Conservation (phyloP, 1,140 invertebrate species). For the Antheraea mylitta region DNA sequence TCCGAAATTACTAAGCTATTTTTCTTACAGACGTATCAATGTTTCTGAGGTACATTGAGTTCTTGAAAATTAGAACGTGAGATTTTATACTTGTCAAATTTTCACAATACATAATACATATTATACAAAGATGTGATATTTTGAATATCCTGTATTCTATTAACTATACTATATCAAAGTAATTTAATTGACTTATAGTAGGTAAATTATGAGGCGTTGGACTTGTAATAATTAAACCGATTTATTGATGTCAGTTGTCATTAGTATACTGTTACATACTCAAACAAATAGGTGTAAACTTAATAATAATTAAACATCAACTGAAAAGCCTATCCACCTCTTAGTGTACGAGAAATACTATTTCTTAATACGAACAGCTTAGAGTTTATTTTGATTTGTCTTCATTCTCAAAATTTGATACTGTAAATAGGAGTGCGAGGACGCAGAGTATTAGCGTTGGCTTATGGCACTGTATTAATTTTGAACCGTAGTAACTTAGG, state of each 20-base stretch:
- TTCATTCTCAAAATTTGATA: slow-evolving; percentile 61
- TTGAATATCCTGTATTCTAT: no score
- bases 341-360: background rate
- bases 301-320: slow-evolving; percentile 64
- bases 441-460: slow-evolving; percentile 68
- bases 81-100: no score
- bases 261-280: slow-evolving; percentile 70
- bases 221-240: slow-evolving; percentile 33
- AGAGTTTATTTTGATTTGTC: slow-evolving; percentile 32
- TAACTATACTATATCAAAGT: no score
- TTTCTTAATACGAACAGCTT: slow-evolving; percentile 24
- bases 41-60: no score
- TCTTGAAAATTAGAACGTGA: no score
- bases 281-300: slow-evolving; percentile 74
- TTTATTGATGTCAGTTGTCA: slow-evolving; percentile 67
- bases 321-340: slow-evolving; percentile 37
- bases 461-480: slow-evolving; percentile 78
- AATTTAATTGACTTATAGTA: background rate
- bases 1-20: no score
- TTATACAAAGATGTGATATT: no score
- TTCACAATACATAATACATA: no score
- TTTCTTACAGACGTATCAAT: no score
- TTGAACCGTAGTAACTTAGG: slow-evolving; percentile 77
- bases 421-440: slow-evolving; percentile 66
- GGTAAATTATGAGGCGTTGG: background rate